A percentile compares a stretch with the other conserved stretches of the same genome.
Conservation (phyloP, 1,140 invertebrate genomes). For the Gonatopus flavifemur region DNA sequence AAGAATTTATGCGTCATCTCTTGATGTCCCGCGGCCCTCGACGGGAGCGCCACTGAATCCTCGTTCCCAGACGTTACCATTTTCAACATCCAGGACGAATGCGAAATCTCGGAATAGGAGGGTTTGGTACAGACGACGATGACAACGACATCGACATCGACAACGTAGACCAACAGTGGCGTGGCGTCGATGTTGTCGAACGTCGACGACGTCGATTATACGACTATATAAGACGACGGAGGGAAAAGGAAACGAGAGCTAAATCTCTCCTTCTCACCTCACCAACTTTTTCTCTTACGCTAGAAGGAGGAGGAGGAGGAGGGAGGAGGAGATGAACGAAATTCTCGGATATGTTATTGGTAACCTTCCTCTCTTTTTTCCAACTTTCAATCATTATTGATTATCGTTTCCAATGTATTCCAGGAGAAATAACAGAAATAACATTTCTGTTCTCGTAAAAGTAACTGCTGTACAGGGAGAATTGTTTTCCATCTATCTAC, state of each 20-base stretch:
- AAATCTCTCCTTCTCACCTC: too few species aligned
- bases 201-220: not conserved
- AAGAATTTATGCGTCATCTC: conserved; percentile 32
- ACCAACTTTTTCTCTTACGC: too few species aligned
- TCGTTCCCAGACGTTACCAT: conserved; percentile 10
- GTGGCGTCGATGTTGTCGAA: not conserved
- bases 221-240: not conserved
- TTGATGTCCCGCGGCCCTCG: conserved; percentile 1
- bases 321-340: too few species aligned
- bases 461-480: too few species aligned
- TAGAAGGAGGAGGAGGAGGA: too few species aligned
- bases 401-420: too few species aligned
- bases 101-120: conserved; percentile 14
- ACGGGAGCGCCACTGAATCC: conserved; percentile 12
- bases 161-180: not conserved
- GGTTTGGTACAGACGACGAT: conserved; percentile 1
- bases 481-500: too few species aligned
- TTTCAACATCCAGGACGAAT: conserved; percentile 13
- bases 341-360: too few species aligned
- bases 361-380: too few species aligned
- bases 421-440: too few species aligned
- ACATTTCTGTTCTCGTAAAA: too few species aligned
- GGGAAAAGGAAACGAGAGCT: not conserved
- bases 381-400: too few species aligned
- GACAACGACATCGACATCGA: not conserved